Evolutionary conservation across 2,113 vertebrate genomes (phyloP).

Genomic region (Bucco capensis): DNA sequence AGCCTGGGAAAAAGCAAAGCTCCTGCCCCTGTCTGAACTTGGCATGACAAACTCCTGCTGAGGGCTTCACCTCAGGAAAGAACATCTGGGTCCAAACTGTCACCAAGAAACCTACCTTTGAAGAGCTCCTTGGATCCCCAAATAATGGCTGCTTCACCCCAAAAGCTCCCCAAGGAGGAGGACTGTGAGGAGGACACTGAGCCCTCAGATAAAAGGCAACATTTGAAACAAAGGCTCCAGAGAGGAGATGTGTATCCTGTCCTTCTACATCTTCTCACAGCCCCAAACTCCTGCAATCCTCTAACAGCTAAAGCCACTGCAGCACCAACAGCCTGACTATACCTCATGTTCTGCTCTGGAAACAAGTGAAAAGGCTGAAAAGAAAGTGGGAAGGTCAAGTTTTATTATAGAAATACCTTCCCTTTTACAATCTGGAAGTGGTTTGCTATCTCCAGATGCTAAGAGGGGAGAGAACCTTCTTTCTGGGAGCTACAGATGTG

Average conservation of each 20-base stretch:
- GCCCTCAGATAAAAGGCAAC: neutral
- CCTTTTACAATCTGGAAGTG: neutral
- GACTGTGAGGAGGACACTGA: neutral
- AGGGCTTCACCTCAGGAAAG: neutral
- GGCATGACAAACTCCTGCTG: neutral
- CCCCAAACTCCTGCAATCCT: neutral
- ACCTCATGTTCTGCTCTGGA: fast-evolving
- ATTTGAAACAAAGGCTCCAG: neutral
- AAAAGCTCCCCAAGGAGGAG: no score
- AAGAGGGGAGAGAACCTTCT: neutral
- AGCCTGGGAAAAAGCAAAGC: neutral
- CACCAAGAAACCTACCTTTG: neutral
- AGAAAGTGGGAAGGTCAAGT: neutral
- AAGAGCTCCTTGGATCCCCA: neutral
- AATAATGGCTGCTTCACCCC: neutral
- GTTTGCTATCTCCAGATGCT: neutral
- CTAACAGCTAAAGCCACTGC: neutral
- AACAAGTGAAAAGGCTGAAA: neutral
- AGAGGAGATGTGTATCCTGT: neutral
- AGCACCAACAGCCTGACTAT: neutral
- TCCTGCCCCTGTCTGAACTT: neutral
- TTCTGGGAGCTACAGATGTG: neutral
- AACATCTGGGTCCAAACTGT: neutral
- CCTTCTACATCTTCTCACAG: neutral
- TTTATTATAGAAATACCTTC: neutral